Conservation (phyloP, 2,113 vertebrate genomes). For the Lampris incognitus region DNA sequence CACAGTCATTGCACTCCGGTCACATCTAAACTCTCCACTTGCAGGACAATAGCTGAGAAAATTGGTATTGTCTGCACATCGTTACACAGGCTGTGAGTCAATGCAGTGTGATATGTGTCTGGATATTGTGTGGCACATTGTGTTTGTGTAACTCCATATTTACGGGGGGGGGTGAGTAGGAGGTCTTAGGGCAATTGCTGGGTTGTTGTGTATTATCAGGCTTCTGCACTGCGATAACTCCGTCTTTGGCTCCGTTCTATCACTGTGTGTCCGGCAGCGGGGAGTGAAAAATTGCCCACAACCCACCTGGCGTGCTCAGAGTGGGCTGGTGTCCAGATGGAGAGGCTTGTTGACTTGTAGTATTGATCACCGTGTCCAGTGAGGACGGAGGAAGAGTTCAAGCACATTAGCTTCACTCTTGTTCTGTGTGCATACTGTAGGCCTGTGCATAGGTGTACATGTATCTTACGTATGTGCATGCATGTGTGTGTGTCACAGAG, state of each 20-base stretch:
- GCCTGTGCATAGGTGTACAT: slow-evolving; percentile 12
- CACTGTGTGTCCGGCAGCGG: slow-evolving; percentile 26
- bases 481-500: background rate
- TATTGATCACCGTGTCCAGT: slow-evolving; percentile 45
- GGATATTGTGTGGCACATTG: slow-evolving; percentile 19
- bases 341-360: slow-evolving; percentile 57
- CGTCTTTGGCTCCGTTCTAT: slow-evolving; percentile 2
- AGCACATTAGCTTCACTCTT: slow-evolving; percentile 17
- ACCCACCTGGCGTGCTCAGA: slow-evolving; percentile 32
- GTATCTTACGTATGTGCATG: slow-evolving; percentile 4
- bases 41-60: slow-evolving; percentile 3
- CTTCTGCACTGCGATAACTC: slow-evolving; percentile 28
- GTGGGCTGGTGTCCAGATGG: slow-evolving; percentile 44
- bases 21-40: slow-evolving; percentile 1
- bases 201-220: slow-evolving; percentile 29
- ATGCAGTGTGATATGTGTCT: slow-evolving; percentile 12
- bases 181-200: slow-evolving; percentile 19
- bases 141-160: slow-evolving; percentile 48
- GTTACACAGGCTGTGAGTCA: background rate
- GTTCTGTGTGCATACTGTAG: slow-evolving; percentile 13
- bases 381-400: slow-evolving; percentile 39
- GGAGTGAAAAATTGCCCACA: slow-evolving; percentile 33
- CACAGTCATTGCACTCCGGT: background rate
- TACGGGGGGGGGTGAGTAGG: slow-evolving; percentile 27
- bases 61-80: background rate